A percentile compares a stretch with the other conserved stretches of the same genome.
Evolutionary conservation across 2,888 invertebrate species (phyloP).

Genomic region (Sipha maydis): DNA sequence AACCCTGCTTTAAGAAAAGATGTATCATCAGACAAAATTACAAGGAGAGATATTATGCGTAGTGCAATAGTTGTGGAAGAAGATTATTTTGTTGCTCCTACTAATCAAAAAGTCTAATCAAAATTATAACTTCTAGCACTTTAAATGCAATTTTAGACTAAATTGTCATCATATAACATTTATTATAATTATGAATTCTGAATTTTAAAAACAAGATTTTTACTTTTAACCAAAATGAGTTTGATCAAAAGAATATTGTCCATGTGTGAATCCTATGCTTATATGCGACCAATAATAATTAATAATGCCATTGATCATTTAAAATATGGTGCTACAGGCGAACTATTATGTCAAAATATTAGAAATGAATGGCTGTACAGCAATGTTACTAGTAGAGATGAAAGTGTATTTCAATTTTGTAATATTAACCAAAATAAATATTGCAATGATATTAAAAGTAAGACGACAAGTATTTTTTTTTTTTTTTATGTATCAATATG

Average conservation of each 20-base stretch:
- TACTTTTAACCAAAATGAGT: slow-evolving; percentile 13
- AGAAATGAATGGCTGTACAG: slow-evolving; percentile 71
- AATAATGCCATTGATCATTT: slow-evolving; percentile 61
- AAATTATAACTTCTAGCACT: slow-evolving; percentile 66
- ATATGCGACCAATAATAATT: slow-evolving; percentile 63
- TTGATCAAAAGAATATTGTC: slow-evolving; percentile 64
- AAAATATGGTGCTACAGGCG: slow-evolving; percentile 70
- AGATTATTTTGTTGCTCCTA: slow-evolving; percentile 91
- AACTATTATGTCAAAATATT: slow-evolving; percentile 71
- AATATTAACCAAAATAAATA: not conserved
- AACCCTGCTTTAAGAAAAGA: slow-evolving; percentile 71
- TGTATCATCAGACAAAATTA: slow-evolving; percentile 76
- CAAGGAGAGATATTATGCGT: slow-evolving; percentile 75
- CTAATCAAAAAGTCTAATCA: slow-evolving; percentile 66
- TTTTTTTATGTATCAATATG: no score
- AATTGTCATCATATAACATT: not conserved
- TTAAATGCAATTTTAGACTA: slow-evolving; percentile 66
- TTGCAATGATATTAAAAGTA: slow-evolving; percentile 38
- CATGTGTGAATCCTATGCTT: slow-evolving; percentile 64
- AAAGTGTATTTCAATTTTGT: slow-evolving; percentile 68
- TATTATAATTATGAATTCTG: not conserved
- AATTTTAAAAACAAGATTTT: not conserved
- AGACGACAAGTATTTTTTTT: not conserved
- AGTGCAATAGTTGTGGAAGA: slow-evolving; percentile 84
- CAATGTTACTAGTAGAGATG: slow-evolving; percentile 69